These are phyloP conservation scores for Vidua macroura DNA, from an alignment of 2,113 vertebrate genomes.

Conservation along the genomic window DNA sequence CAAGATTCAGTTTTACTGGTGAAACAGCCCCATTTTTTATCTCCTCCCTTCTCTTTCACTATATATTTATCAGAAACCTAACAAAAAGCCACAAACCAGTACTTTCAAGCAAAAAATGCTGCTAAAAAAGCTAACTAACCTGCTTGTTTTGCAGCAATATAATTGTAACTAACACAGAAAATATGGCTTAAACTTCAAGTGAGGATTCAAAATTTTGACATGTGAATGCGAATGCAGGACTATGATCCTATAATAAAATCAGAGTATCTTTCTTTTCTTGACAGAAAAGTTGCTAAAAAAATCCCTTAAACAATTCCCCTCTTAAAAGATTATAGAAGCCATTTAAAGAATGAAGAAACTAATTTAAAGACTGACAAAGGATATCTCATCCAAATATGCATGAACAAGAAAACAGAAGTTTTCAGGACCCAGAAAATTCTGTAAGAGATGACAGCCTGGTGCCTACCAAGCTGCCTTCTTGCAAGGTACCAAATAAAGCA, in stretches of 20 bases:
- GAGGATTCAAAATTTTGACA: neutral
- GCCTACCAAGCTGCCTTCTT: neutral
- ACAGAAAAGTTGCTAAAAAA: neutral
- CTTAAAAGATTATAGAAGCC: neutral
- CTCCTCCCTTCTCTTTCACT: neutral
- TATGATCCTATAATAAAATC: neutral
- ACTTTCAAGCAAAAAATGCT: neutral
- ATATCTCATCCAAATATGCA: neutral
- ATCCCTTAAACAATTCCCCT: neutral
- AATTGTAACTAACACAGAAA: neutral
- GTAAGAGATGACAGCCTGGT: neutral
- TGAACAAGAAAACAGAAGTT: neutral
- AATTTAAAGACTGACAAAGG: neutral
- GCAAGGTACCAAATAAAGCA: neutral
- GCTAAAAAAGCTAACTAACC: neutral
- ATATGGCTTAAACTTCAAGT: neutral
- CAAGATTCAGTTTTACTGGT: neutral
- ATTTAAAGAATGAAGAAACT: neutral
- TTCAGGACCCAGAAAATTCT: neutral
- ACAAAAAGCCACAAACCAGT: accelerated
- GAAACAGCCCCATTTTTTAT: neutral
- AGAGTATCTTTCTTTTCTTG: neutral
- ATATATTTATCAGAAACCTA: neutral
- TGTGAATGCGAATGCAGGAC: neutral
- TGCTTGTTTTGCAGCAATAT: neutral